Evolutionary conservation across 2,797 vertebrate genomes (phyloP).

Genomic region (Moxostoma hubbsi): DNA sequence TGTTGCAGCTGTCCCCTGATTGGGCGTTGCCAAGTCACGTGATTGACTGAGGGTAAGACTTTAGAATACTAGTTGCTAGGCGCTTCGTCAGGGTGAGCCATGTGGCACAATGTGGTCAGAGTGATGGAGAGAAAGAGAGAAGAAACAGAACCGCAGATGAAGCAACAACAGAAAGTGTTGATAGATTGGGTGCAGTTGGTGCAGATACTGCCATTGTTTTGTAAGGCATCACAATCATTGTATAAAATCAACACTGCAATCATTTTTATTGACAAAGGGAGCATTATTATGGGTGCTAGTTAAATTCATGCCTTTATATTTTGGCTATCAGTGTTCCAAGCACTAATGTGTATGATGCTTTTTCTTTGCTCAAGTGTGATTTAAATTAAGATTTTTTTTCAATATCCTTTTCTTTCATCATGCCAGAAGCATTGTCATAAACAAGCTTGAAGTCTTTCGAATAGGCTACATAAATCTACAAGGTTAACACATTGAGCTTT

Average conservation of each 20-base stretch:
- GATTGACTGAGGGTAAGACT: conserved; percentile 50
- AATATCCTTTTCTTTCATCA: conserved; percentile 27
- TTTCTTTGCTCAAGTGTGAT: conserved; percentile 9
- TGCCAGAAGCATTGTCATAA: conserved; percentile 51
- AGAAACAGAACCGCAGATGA: not conserved
- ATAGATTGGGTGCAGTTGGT: too few species aligned
- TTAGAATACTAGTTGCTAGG: conserved; percentile 62
- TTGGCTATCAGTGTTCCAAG: conserved; percentile 45
- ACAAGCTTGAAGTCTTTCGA: conserved; percentile 50
- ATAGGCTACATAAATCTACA: conserved; percentile 50
- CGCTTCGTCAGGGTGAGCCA: conserved; percentile 54
- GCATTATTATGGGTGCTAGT: conserved; percentile 22
- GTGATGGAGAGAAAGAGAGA: conserved; percentile 53
- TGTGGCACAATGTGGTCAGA: conserved; percentile 53
- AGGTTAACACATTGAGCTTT: conserved; percentile 68
- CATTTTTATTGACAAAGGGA: conserved; percentile 36
- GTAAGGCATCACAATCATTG: conserved; percentile 37
- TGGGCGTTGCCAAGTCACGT: conserved; percentile 55
- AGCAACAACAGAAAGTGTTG: too few species aligned
- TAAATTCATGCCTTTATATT: conserved; percentile 38
- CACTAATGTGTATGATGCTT: conserved; percentile 30
- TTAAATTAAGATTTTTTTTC: conserved; percentile 54
- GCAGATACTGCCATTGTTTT: too few species aligned
- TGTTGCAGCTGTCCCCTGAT: conserved; percentile 52
- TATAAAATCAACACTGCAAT: conserved; percentile 42